Evolutionary conservation across 2,888 invertebrate genomes (phyloP), one percentile per base, ranked within the genome.

Genomic region (Epirrita christyi): DNA sequence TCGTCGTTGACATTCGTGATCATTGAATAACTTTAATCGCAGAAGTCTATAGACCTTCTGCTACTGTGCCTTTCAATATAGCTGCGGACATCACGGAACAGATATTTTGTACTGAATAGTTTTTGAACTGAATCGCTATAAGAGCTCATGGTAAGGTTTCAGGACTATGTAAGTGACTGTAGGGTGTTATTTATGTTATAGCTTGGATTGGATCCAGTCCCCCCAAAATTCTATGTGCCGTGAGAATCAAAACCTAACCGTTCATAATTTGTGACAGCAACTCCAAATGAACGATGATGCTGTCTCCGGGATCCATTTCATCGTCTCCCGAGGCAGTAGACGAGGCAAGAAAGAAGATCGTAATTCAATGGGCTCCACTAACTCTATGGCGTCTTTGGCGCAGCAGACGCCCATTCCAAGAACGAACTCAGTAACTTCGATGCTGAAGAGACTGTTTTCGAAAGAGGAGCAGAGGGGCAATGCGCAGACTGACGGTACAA

Each of bases 401-500:
- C 95, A 84, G 94, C 96, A 63, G 94, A 96, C 66, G 88, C 95
- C 61, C 0, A 88, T 97, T 71, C 93, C 95, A 0, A 92, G 96
- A 46, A 95, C 95, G 0, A 95, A 94, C 71, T 96, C 97, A 0
- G 96, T 96, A 34, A 95, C 96, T 0, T 96, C 95, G 9, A 95
- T 96, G 73, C 83, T 97, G 6, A 96, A 96, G 76, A 93, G 96
- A 63, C 88, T 97, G 50, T 95, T 97, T 73, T 96, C 95, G 45
- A 94, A 95, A 60, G 97, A 96, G 62, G 96, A 96, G 42, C 86
- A 85, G 54, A 92, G 92, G 34, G 74, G 75, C 6, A 64, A 74
- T 1, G 52, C 70, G 14, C 93, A 92, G 71, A 92, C 92, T 0
- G 93, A 94, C 55, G 93, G 90, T 61, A 86, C 90, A 85, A 73